Evolutionary conservation across 2,113 vertebrate genomes (phyloP).

Genomic region (Spilogale gracilis): DNA sequence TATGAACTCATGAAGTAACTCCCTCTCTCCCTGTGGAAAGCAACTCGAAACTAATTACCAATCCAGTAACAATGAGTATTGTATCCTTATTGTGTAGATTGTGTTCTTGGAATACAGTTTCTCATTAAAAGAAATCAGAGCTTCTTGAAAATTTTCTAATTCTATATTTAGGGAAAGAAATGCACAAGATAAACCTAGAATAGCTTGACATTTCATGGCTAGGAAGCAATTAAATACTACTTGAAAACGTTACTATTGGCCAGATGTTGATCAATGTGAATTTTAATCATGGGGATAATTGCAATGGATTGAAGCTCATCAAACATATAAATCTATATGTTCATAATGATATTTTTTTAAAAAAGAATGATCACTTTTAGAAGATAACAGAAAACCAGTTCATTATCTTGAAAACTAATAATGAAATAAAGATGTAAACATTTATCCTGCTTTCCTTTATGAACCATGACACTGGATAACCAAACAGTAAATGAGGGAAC

Average conservation of each 20-base stretch:
- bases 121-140: background rate
- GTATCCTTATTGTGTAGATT: background rate
- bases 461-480: background rate
- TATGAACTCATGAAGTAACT: background rate
- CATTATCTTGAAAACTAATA: slow-evolving; percentile 19
- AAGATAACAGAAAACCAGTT: background rate
- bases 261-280: background rate
- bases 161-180: background rate
- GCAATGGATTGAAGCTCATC: background rate
- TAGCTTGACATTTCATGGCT: background rate
- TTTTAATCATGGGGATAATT: background rate
- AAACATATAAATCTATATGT: background rate
- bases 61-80: background rate
- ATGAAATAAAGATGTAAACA: background rate
- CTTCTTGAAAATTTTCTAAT: background rate
- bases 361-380: background rate
- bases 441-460: background rate
- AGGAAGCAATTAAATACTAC: background rate
- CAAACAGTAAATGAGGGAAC: background rate
- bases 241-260: background rate
- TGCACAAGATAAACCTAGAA: background rate
- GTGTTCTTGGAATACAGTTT: background rate
- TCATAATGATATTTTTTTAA: background rate
- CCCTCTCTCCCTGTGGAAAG: background rate
- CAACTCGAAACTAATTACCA: background rate